Evolutionary conservation across 2,888 invertebrate genomes (phyloP), one percentile per base, ranked within the genome.

Genomic region (Deilephila porcellus): DNA sequence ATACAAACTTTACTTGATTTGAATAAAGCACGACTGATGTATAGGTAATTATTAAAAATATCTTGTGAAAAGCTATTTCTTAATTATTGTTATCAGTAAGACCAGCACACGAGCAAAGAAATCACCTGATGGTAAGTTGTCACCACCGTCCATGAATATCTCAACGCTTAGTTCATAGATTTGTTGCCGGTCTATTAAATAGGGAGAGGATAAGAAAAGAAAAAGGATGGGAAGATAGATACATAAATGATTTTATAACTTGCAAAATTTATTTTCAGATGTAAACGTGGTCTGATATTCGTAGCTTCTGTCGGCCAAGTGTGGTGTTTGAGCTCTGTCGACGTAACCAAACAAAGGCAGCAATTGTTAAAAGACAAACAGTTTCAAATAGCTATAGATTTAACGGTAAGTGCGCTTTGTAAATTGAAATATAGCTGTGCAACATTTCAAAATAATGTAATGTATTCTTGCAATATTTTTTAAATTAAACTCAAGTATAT

Each of bases 321-420:
- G 63, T 99, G 98, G 98, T 97, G 97, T 81, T 95, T 99, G 73
- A 97, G 96, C 79, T 95, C 97, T 0, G 96, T 97, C 7, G 97
- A 98, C 78, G 96, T 98, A 77, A 96, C 97, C 3, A 96, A 96
- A 74, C 99, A 99, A 91, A 96, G 98, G 53, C 96, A 97, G 83
- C 96, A 97, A 80, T 94, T 99, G 71, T 93, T 99, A 17, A 97
- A 97, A 79, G 97, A 98, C 81, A 98, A 98, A 87, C 98, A 99
- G 86, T 99, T 99, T 91, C 98, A 99, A 88, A 94, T 99, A 74
- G 99, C 99, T 3, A 95, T 99, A 32, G 97, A 98, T 88, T 92
- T 99, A 78, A 98, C 98, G 73, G 99, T 98, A 92, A 95, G 96
- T 95, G 1, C 19, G 4, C 32, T 20, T 6, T 76, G n/a, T 32